These are phyloP conservation scores for Caenorhabditis remanei DNA, from an alignment of 1,140 invertebrate genomes.

Conservation along the genomic window DNA sequence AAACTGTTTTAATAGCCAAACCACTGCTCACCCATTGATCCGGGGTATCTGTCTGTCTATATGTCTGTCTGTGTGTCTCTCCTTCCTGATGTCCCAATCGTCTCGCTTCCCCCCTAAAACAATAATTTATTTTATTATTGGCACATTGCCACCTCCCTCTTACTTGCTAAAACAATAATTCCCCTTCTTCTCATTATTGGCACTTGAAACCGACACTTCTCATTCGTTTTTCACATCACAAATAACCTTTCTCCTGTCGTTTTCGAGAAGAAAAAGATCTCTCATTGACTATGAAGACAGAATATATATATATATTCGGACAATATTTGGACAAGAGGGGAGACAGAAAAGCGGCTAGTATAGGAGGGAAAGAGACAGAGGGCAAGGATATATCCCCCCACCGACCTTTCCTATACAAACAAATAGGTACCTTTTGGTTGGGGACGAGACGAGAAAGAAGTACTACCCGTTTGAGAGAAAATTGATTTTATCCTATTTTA, in stretches of 20 bases:
- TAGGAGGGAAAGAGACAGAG: background rate
- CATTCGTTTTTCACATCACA: too few species aligned
- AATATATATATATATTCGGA: background rate
- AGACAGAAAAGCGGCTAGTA: background rate
- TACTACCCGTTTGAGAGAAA: background rate
- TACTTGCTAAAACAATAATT: too few species aligned
- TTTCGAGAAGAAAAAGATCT: background rate
- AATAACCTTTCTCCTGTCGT: background rate
- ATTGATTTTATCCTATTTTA: background rate
- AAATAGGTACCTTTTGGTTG: constrained; percentile 10
- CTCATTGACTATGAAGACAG: constrained; percentile 9
- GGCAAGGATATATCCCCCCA: background rate
- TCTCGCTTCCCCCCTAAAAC: too few species aligned
- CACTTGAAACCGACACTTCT: constrained; percentile 14
- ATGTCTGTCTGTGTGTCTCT: too few species aligned
- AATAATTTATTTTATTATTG: too few species aligned
- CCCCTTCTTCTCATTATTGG: too few species aligned
- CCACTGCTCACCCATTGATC: too few species aligned
- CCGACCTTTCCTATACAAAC: constrained; percentile 30
- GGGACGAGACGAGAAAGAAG: background rate
- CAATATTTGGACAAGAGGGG: constrained; percentile 33
- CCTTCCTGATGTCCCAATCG: too few species aligned
- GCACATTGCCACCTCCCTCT: too few species aligned
- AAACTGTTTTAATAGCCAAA: too few species aligned
- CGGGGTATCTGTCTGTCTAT: too few species aligned